phyloP scores from a whole-genome alignment of 2,797 vertebrate genomes.

The Aldrovandia affinis region DNA sequence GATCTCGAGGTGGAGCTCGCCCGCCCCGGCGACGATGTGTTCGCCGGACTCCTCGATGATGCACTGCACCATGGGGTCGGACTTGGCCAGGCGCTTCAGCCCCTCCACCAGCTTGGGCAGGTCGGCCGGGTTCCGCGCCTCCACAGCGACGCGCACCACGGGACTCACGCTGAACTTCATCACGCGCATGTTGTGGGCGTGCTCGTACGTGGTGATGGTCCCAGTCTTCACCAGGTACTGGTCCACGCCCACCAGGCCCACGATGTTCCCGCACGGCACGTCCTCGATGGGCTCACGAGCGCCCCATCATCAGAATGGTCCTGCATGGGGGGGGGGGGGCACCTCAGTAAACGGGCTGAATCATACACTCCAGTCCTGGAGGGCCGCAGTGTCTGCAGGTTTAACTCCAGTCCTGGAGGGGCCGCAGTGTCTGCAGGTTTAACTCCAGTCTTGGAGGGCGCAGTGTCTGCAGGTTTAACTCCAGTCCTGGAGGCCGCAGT shows the following conservation, averaged over 20 bases:
- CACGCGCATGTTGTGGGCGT: slow-evolving; percentile 83
- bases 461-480: no score
- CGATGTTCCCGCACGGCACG: slow-evolving; percentile 86
- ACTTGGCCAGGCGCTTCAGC: slow-evolving; percentile 84
- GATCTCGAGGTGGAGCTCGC: slow-evolving; percentile 86
- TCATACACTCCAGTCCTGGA: no score
- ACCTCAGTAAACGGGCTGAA: not conserved
- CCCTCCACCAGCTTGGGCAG: slow-evolving; percentile 87
- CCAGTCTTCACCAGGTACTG: slow-evolving; percentile 86
- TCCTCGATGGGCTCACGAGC: slow-evolving; percentile 86
- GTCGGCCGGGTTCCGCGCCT: slow-evolving; percentile 85
- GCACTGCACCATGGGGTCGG: slow-evolving; percentile 90
- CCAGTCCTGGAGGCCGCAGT: no score
- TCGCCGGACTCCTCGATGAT: slow-evolving; percentile 89
- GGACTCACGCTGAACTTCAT: slow-evolving; percentile 90
- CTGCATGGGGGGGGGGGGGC: slow-evolving; percentile 40
- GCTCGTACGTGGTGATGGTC: slow-evolving; percentile 85
- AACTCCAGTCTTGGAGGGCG: no score
- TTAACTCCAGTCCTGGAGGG: no score
- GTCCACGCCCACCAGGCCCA: slow-evolving; percentile 85
- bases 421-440: no score
- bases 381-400: no score
- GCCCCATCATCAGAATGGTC: slow-evolving; percentile 89
- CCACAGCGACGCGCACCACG: slow-evolving; percentile 82
- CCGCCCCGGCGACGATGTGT: slow-evolving; percentile 85